Conservation (phyloP, 2,888 invertebrate species). For the Blastobasis adustella region DNA sequence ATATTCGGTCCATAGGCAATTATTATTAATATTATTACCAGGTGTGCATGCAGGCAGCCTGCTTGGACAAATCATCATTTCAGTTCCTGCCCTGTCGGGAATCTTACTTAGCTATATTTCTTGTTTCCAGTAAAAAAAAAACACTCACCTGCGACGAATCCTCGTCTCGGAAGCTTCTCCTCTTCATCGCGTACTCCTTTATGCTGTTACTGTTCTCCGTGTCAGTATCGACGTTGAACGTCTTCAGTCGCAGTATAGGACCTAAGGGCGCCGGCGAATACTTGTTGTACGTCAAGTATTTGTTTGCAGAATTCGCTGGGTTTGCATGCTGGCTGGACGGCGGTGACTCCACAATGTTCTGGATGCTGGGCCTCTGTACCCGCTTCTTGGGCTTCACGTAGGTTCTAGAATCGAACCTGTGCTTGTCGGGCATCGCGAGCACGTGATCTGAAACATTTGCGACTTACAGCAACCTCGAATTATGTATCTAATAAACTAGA, state of each 20-base stretch:
- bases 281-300: conserved; percentile 64
- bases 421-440: conserved; percentile 53
- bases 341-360: conserved; percentile 61
- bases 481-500: too few species aligned
- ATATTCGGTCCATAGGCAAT: too few species aligned
- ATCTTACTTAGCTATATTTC: too few species aligned
- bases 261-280: conserved; percentile 49
- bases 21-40: too few species aligned
- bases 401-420: conserved; percentile 79
- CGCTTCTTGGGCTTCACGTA: conserved; percentile 81
- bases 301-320: conserved; percentile 36
- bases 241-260: conserved; percentile 56
- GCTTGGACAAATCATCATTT: too few species aligned
- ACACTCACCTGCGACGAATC: conserved; percentile 56
- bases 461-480: too few species aligned
- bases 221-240: conserved; percentile 60
- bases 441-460: conserved; percentile 44
- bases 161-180: conserved; percentile 52
- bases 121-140: background rate
- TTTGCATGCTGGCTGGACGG: conserved; percentile 38
- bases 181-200: conserved; percentile 57
- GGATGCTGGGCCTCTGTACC: conserved; percentile 74
- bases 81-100: too few species aligned
- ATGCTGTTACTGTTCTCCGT: conserved; percentile 48
- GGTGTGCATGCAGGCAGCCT: too few species aligned